Percentiles rank a stretch among this genome's conserved stretches.
Conservation (phyloP, 2,113 vertebrate species). For the Cavia porcellus region DNA sequence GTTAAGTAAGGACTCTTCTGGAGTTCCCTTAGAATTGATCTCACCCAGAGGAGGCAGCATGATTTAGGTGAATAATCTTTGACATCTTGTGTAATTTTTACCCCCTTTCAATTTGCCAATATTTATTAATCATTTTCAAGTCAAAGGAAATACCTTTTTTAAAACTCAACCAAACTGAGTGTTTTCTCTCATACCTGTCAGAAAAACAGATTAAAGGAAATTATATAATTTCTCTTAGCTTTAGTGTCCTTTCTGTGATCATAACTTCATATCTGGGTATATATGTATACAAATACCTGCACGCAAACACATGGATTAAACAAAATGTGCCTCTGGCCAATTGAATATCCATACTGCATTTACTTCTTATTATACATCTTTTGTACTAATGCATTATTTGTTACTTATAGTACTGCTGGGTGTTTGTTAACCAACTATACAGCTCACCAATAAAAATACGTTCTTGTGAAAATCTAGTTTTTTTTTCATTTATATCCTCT, state of each 20-base stretch:
- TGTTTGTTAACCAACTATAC: constrained; percentile 38
- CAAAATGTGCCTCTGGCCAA: not conserved
- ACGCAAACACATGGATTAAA: not conserved
- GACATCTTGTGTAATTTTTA: constrained; percentile 24
- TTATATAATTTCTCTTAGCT: constrained; percentile 46
- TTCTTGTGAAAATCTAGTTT: not conserved
- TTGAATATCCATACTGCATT: not conserved
- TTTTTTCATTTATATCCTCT: not conserved
- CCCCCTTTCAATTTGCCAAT: constrained; percentile 96
- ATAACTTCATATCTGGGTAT: not conserved
- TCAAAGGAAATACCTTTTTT: constrained; percentile 92
- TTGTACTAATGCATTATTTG: not conserved
- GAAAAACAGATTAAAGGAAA: constrained; percentile 86
- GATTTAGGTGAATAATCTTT: constrained; percentile 28
- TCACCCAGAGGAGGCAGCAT: not conserved
- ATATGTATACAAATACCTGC: not conserved
- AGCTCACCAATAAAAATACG: not conserved
- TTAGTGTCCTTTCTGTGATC: constrained; percentile 32
- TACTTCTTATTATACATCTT: constrained; percentile 49
- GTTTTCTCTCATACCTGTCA: constrained; percentile 91
- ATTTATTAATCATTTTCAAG: constrained; percentile 96
- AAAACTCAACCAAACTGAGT: constrained; percentile 88
- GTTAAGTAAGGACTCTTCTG: constrained; percentile 11
- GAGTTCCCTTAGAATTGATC: constrained; percentile 8
- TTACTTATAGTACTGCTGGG: not conserved